Evolutionary conservation across 2,797 vertebrate genomes (phyloP), one percentile per base, ranked within the genome.

Genomic region (Gobio occitaniae): DNA sequence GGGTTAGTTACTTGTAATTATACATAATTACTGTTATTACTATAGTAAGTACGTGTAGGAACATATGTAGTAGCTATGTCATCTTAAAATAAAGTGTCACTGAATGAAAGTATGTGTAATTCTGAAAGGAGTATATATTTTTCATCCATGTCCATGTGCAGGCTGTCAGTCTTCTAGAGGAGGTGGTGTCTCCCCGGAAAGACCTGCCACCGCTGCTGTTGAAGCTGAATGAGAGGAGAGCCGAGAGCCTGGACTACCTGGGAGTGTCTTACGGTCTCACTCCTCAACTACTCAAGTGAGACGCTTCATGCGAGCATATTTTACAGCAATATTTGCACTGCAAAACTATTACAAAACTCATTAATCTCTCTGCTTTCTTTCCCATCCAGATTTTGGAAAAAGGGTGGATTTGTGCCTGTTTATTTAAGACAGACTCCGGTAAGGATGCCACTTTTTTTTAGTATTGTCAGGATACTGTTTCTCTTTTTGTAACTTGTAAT

Each of bases 251-350:
- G 82, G 97, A 99, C 91, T 99, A 99, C 87, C 93, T 99, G 0
- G 98, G 98, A 0, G 98, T 99, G 7, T 99, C 97, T 8, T 99
- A 98, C 0, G 98, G 98, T 50, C 94, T 99, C 71, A 99, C 98
- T 0, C 91, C 96, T 21, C 95, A 96, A 82, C 94, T 99, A 78
- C 96, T 99, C 70, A 99, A 97, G 98, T 99, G 88, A 95, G 96
- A 90, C 15, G 17, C 19, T 50, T 36, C 19, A 21, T n/a, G 3
- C 56, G 17, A 54, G 50, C 29, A 63, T n/a, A n/a, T 47, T 44
- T 61, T 29, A 6, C 38, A 16, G 36, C 11, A 15, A 12, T 59
- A 17, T n/a, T 77, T 15, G 7, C 2, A 10, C 2, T 77, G 36
- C 19, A 44, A 2, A 0, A 61, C 56, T 25, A 2, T 17, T 15